Conservation (phyloP, 2,113 vertebrate species). For the Cyphomyrus discorhynchus region DNA sequence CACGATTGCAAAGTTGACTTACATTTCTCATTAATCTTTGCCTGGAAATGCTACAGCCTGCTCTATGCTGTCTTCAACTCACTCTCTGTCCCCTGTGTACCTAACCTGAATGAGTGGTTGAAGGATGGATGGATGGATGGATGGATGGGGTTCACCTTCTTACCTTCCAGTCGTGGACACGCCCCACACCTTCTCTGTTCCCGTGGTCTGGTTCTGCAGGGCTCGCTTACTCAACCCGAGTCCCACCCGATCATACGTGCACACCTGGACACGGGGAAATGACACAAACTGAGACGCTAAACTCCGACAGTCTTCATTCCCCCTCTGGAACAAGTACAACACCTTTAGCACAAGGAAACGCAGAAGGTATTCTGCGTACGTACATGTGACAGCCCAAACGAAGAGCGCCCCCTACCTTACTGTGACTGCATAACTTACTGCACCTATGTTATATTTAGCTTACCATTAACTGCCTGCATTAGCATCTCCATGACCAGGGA, state of each 20-base stretch:
- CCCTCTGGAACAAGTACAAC: background rate
- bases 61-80: background rate
- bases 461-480: background rate
- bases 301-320: background rate
- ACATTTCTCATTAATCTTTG: background rate
- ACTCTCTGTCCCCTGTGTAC: no score
- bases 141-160: background rate
- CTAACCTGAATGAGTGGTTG: no score
- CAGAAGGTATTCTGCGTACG: background rate
- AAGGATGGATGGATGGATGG: background rate
- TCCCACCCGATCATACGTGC: constrained; percentile 65
- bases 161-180: constrained; percentile 66
- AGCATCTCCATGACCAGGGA: background rate
- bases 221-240: constrained; percentile 64
- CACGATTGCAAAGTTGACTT: background rate
- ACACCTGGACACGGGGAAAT: constrained; percentile 49
- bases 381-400: background rate
- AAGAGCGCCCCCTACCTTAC: background rate
- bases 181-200: constrained; percentile 62
- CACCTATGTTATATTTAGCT: background rate
- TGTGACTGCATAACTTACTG: background rate
- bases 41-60: background rate
- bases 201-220: constrained; percentile 60
- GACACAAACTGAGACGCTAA: constrained; percentile 20
- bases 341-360: background rate